Evolutionary conservation across 2,113 vertebrate genomes (phyloP).

Genomic region (Aegotheles bennettii): DNA sequence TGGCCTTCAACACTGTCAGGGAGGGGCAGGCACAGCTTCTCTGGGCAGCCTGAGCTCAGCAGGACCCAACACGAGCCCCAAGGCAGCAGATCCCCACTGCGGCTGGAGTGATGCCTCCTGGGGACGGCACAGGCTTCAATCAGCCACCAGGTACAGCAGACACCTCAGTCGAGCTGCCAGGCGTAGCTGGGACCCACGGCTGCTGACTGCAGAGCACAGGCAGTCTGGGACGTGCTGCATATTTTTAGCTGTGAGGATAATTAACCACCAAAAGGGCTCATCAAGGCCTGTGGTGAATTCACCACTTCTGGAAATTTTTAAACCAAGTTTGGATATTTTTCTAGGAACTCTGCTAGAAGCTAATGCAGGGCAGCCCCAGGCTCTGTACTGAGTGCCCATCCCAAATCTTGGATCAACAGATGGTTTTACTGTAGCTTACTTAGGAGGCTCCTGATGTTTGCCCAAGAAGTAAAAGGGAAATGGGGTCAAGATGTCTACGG

Average conservation of each 20-base stretch:
- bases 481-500: background rate
- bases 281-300: background rate
- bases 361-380: background rate
- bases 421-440: background rate
- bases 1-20: too few species aligned
- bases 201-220: background rate
- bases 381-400: background rate
- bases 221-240: background rate
- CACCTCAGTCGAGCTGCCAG: background rate
- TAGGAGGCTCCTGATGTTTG: background rate
- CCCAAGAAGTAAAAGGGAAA: background rate
- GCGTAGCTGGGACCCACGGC: fast-evolving
- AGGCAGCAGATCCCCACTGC: fast-evolving
- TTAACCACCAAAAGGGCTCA: background rate
- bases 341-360: conserved; percentile 2
- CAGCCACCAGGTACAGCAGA: background rate
- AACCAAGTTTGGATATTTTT: background rate
- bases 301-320: background rate
- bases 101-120: background rate
- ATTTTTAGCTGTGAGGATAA: background rate
- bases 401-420: background rate
- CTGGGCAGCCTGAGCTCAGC: too few species aligned
- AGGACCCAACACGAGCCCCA: fast-evolving
- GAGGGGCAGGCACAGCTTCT: too few species aligned
- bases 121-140: background rate